Percentiles rank a stretch among this genome's conserved stretches.
phyloP scores from a whole-genome alignment of 2,888 invertebrate species.

The Drosophila limbata region DNA sequence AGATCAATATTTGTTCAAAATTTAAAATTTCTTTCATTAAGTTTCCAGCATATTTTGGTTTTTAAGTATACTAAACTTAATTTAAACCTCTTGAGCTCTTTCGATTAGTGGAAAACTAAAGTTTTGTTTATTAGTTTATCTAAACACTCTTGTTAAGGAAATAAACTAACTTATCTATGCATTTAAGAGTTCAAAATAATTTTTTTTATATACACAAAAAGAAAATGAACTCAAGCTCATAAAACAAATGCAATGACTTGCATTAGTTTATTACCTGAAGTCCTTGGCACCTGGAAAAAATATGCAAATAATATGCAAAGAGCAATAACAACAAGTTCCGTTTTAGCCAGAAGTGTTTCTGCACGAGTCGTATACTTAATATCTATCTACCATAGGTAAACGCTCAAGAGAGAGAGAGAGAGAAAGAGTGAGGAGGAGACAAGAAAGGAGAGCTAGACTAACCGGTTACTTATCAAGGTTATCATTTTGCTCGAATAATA shows the following conservation, averaged over 20 bases:
- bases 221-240: slow-evolving; percentile 5
- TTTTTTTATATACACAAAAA: not conserved
- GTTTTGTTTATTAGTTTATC: not conserved
- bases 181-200: not conserved
- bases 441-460: not conserved
- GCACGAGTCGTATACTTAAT: slow-evolving; percentile 7
- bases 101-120: not conserved
- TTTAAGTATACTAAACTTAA: not conserved
- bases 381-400: not conserved
- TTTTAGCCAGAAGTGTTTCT: slow-evolving; percentile 9
- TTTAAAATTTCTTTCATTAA: too few species aligned
- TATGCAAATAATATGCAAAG: slow-evolving; percentile 37
- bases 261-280: slow-evolving; percentile 23
- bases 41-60: not conserved
- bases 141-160: not conserved
- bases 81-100: not conserved
- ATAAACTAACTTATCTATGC: not conserved
- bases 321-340: slow-evolving; percentile 37
- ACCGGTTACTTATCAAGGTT: slow-evolving; percentile 64
- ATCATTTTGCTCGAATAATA: slow-evolving; percentile 49
- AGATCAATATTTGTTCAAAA: too few species aligned
- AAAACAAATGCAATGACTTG: slow-evolving; percentile 32
- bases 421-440: not conserved
- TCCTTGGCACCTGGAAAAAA: slow-evolving; percentile 37
- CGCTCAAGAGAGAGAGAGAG: not conserved